Evolutionary conservation across 2,113 vertebrate genomes (phyloP).

Genomic region (Ceyx margarethae): DNA sequence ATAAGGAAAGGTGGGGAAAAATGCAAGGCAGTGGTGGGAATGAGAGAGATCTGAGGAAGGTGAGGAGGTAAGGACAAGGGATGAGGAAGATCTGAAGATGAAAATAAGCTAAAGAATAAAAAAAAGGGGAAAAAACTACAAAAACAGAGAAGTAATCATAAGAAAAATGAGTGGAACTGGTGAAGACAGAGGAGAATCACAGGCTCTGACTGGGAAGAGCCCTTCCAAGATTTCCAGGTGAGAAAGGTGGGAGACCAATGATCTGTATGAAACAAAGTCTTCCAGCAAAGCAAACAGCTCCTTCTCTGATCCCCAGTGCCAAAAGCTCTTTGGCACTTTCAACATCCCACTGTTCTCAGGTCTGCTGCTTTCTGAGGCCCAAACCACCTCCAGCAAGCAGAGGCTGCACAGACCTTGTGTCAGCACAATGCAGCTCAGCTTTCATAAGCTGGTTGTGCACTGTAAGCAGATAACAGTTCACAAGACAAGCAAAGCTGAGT

Average conservation of each 20-base stretch:
- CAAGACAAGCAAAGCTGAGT: conserved; percentile 49
- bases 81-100: not conserved
- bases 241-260: not conserved
- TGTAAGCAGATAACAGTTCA: conserved; percentile 46
- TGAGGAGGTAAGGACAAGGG: not conserved
- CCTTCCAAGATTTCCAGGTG: not conserved
- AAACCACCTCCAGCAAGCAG: not conserved
- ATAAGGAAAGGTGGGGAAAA: not conserved
- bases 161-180: not conserved
- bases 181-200: not conserved
- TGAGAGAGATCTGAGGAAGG: not conserved
- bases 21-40: not conserved
- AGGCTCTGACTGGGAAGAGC: not conserved
- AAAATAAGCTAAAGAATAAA: not conserved
- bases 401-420: not conserved
- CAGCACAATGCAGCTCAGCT: conserved; percentile 35
- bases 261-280: not conserved
- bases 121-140: fast-evolving
- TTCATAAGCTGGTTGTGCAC: conserved; percentile 29
- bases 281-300: not conserved
- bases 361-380: not conserved
- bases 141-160: not conserved
- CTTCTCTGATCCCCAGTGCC: not conserved
- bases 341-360: not conserved
- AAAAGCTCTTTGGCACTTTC: not conserved